Evolutionary conservation across 1,140 invertebrate genomes (phyloP).

Genomic region (Spodoptera frugiperda): DNA sequence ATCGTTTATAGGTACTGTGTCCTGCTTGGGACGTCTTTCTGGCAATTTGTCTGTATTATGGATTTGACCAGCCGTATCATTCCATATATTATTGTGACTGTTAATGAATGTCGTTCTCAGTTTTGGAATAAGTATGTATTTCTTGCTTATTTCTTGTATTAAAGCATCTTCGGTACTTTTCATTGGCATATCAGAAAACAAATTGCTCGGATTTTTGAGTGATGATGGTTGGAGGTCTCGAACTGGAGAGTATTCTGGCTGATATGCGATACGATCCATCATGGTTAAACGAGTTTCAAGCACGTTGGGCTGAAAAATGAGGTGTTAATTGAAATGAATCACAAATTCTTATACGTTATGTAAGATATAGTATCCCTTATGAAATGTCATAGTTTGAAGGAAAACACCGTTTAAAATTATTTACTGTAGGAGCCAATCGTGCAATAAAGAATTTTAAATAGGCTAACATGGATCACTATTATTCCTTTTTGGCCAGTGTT

Average conservation of each 20-base stretch:
- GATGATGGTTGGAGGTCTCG: background rate
- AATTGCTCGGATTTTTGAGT: background rate
- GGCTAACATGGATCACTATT: no score
- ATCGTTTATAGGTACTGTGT: background rate
- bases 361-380: background rate
- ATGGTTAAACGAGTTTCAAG: background rate
- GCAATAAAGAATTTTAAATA: no score
- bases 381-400: no score
- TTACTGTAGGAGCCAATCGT: no score
- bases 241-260: background rate
- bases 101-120: conserved; percentile 17
- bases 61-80: conserved; percentile 45
- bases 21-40: background rate
- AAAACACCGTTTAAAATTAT: no score
- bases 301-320: conserved; percentile 11
- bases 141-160: conserved; percentile 75
- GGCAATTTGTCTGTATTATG: conserved; percentile 37
- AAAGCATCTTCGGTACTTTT: conserved; percentile 59
- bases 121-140: conserved; percentile 80
- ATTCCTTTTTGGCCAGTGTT: no score
- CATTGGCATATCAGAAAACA: conserved; percentile 1
- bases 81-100: conserved; percentile 32
- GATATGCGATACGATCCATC: background rate
- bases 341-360: no score
- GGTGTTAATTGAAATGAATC: no score